phyloP scores from a whole-genome alignment of 2,797 vertebrate genomes.

The Knipowitschia caucasica region DNA sequence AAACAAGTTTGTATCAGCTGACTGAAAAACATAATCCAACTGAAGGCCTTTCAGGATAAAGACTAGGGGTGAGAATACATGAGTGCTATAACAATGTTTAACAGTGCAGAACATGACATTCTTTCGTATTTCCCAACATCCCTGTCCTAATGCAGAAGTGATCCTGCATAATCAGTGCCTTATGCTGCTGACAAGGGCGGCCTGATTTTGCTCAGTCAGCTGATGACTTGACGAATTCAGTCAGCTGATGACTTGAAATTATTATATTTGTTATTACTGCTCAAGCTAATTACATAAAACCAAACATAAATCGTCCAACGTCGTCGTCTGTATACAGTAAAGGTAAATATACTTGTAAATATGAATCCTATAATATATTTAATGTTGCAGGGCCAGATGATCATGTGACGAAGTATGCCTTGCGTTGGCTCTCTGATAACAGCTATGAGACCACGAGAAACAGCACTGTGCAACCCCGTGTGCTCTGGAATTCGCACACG shows the following conservation, averaged over 20 bases:
- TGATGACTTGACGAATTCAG: conserved; percentile 12
- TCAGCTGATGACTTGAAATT: too few species aligned
- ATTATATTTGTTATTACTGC: too few species aligned
- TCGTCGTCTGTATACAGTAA: too few species aligned
- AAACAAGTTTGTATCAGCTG: conserved; percentile 30
- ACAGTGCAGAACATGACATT: background rate
- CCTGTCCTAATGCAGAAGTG: conserved; percentile 45
- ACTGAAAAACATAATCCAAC: conserved; percentile 5
- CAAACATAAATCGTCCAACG: too few species aligned
- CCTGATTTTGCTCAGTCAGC: conserved; percentile 5
- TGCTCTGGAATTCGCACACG: conserved; percentile 84
- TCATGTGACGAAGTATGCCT: conserved; percentile 80
- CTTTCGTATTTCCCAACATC: background rate
- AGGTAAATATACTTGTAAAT: too few species aligned
- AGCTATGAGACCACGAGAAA: conserved; percentile 84
- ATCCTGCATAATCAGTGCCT: conserved; percentile 42
- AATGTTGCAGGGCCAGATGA: conserved; percentile 86
- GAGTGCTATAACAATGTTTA: background rate
- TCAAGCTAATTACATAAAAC: too few species aligned
- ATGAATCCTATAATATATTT: too few species aligned
- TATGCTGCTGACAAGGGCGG: conserved; percentile 19
- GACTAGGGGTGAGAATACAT: background rate
- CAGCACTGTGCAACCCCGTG: conserved; percentile 75
- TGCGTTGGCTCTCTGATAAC: conserved; percentile 86
- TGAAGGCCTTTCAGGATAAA: conserved; percentile 1